A percentile compares a stretch with the other conserved stretches of the same genome.
Conservation (phyloP, 1,140 invertebrate species). For the Agrypnia vestita region DNA sequence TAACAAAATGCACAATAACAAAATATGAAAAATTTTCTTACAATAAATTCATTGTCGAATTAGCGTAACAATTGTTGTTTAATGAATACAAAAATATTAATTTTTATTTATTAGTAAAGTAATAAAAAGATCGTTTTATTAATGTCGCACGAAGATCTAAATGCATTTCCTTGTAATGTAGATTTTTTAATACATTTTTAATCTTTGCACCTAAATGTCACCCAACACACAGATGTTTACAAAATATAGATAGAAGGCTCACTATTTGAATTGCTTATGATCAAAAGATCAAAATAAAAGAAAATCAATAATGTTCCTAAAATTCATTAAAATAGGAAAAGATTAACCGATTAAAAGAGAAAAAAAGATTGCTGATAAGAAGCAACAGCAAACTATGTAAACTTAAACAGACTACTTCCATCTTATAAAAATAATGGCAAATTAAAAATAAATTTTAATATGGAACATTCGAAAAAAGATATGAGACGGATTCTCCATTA, state of each 20-base stretch:
- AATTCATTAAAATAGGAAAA: conserved; percentile 30
- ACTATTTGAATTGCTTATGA: not conserved
- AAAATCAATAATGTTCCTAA: too few species aligned
- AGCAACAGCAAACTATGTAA: conserved; percentile 10
- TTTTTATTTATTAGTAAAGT: conserved; percentile 23
- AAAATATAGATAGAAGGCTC: conserved; percentile 30
- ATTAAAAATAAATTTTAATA: conserved; percentile 73
- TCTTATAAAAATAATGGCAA: conserved; percentile 7
- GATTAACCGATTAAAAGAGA: conserved; percentile 33
- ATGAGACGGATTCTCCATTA: conserved; percentile 97
- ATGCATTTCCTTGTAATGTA: conserved; percentile 19
- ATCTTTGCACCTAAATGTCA: conserved; percentile 5
- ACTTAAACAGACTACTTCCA: not conserved
- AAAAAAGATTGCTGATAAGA: conserved; percentile 10
- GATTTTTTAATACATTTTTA: conserved; percentile 18
- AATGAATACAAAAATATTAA: conserved; percentile 42
- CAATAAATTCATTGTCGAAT: not conserved
- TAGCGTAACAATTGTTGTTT: conserved; percentile 16
- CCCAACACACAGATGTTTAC: conserved; percentile 37
- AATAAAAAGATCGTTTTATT: conserved; percentile 25
- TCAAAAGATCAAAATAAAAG: too few species aligned
- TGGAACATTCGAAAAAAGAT: conserved; percentile 96
- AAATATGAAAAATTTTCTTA: conserved; percentile 32
- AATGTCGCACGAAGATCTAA: conserved; percentile 10
- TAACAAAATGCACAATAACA: conserved; percentile 38